phyloP scores from a whole-genome alignment of 2,113 vertebrate genomes.

The Anarhynchus alexandrinus region DNA sequence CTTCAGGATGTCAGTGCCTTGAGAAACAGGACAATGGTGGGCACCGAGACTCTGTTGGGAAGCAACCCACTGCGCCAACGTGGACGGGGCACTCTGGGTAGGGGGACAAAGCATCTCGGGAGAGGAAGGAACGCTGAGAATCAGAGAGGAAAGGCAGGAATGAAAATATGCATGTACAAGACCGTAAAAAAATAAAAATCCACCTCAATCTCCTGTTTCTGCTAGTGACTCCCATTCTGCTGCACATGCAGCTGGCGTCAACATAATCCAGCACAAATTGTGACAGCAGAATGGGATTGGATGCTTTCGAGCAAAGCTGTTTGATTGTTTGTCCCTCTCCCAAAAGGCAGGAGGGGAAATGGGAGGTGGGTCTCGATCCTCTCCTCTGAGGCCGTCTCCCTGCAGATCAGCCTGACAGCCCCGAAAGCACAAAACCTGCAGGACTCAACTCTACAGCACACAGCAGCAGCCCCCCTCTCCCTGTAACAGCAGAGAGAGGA shows the following conservation, averaged over 20 bases:
- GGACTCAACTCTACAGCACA: neutral
- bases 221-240: neutral
- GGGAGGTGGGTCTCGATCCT: neutral
- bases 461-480: neutral
- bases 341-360: neutral
- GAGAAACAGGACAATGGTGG: slow-evolving; percentile 71
- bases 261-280: neutral
- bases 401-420: neutral
- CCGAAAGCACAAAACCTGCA: neutral
- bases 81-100: slow-evolving; percentile 61
- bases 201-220: slow-evolving; percentile 20
- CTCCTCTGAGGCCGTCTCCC: neutral
- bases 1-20: slow-evolving; percentile 70
- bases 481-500: neutral
- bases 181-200: neutral
- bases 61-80: slow-evolving; percentile 68
- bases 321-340: neutral
- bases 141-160: slow-evolving; percentile 70
- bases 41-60: slow-evolving; percentile 70
- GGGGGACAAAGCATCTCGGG: slow-evolving; percentile 71
- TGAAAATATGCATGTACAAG: slow-evolving; percentile 68
- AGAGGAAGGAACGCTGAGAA: slow-evolving; percentile 72
- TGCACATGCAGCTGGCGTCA: fast-evolving
- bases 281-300: neutral
- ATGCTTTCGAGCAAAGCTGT: neutral